phyloP scores from a whole-genome alignment of 2,888 invertebrate genomes.

The Mongoloraphidia duomilia region DNA sequence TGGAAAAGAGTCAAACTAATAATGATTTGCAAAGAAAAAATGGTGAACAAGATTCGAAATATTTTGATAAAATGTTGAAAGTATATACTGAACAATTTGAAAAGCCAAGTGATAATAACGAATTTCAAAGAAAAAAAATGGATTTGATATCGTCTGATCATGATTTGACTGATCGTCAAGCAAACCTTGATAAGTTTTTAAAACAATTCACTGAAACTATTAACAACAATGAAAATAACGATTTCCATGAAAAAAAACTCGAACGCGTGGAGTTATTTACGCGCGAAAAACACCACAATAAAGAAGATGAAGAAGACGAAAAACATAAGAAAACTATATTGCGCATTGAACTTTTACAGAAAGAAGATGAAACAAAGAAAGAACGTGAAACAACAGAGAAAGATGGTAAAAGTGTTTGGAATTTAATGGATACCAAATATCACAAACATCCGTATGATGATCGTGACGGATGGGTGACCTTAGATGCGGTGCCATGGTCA shows the following conservation, averaged over 20 bases:
- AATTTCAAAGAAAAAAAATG: too few relatives aligned
- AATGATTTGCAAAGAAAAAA: too few relatives aligned
- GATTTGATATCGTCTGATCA: too few relatives aligned
- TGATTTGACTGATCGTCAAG: too few relatives aligned
- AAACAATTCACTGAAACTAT: too few relatives aligned
- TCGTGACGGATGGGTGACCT: constrained; percentile 60
- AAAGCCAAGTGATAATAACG: too few relatives aligned
- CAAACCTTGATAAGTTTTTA: too few relatives aligned
- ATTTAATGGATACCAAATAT: constrained; percentile 37
- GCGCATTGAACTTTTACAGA: background rate
- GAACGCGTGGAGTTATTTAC: background rate
- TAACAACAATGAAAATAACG: too few relatives aligned
- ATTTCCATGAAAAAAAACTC: background rate
- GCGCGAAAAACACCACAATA: background rate
- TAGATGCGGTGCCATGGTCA: constrained; percentile 68
- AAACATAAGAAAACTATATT: background rate
- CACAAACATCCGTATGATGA: constrained; percentile 50
- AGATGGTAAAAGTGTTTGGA: constrained; percentile 24
- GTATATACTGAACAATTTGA: too few relatives aligned
- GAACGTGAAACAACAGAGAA: constrained; percentile 17
- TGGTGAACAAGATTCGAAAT: too few relatives aligned
- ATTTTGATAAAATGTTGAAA: too few relatives aligned
- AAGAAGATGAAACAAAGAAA: constrained; percentile 26
- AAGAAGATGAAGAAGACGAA: background rate
- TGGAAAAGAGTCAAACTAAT: too few relatives aligned